phyloP scores from a whole-genome alignment of 1,140 invertebrate species.

The Zeugodacus cucurbitae region DNA sequence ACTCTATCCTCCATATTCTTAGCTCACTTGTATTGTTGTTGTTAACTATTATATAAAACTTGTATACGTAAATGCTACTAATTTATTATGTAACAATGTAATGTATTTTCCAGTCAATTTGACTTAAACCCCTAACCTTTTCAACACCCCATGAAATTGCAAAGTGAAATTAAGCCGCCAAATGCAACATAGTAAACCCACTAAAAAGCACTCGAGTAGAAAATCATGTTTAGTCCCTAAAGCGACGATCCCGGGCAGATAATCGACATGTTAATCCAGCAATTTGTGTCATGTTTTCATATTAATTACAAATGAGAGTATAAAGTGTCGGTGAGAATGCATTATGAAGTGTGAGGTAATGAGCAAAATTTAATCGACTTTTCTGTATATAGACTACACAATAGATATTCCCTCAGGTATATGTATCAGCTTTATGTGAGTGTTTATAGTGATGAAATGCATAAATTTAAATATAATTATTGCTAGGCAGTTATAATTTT shows the following conservation, averaged over 20 bases:
- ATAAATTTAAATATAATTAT: neutral
- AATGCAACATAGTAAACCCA: neutral
- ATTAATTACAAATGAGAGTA: slow-evolving; percentile 29
- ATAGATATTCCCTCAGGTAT: too few relatives aligned
- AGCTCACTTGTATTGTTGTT: too few relatives aligned
- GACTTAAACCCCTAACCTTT: neutral
- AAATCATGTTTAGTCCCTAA: neutral
- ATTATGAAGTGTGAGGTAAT: slow-evolving; percentile 16
- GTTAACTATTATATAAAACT: too few relatives aligned
- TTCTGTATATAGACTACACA: too few relatives aligned
- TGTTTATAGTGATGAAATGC: neutral
- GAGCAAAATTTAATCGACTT: neutral
- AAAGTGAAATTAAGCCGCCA: neutral
- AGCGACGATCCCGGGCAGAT: neutral
- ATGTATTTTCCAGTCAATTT: neutral
- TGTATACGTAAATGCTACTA: too few relatives aligned
- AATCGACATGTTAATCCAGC: slow-evolving; percentile 28
- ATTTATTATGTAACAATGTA: too few relatives aligned
- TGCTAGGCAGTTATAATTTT: neutral
- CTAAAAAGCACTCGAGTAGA: slow-evolving; percentile 19
- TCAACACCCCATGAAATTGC: neutral
- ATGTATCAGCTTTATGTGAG: neutral
- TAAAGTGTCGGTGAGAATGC: slow-evolving; percentile 34
- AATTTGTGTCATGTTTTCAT: slow-evolving; percentile 38
- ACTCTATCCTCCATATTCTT: too few relatives aligned